Conservation (phyloP, 35 echinoderm and acorn worm genomes). For the Acanthaster planci region DNA sequence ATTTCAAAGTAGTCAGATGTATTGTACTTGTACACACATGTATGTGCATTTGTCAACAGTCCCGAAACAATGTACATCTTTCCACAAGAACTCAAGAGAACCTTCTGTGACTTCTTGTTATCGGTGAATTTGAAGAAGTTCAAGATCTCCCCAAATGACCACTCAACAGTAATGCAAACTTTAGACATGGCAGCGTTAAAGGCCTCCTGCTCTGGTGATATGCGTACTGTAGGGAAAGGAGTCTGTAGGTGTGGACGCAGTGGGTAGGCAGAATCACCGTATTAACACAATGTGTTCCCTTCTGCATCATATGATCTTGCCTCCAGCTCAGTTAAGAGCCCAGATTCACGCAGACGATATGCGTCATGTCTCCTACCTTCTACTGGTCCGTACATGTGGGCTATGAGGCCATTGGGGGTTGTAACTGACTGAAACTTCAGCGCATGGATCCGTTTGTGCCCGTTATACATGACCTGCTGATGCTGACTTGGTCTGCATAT, state of each 20-base stretch:
- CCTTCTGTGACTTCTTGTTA: constrained; percentile 64
- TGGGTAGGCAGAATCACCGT: constrained; percentile 78
- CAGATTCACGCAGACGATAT: constrained; percentile 48
- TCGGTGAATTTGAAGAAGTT: constrained; percentile 70
- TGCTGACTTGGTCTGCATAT: constrained; percentile 54
- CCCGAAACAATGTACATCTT: constrained; percentile 50
- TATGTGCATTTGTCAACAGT: constrained; percentile 69
- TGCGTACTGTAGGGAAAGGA: constrained; percentile 35
- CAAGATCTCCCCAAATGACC: constrained; percentile 71
- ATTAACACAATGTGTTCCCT: constrained; percentile 64
- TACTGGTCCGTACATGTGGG: constrained; percentile 63
- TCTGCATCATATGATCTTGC: constrained; percentile 19
- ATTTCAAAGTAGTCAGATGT: constrained; percentile 56
- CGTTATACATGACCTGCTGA: constrained; percentile 68
- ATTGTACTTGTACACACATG: constrained; percentile 53
- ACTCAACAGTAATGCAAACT: constrained; percentile 59
- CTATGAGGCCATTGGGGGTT: constrained; percentile 63
- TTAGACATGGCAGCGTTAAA: constrained; percentile 57
- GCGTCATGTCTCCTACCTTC: constrained; percentile 66
- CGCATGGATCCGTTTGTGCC: constrained; percentile 71
- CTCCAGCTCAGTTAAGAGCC: constrained; percentile 52
- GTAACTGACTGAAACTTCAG: constrained; percentile 71
- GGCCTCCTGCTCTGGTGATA: constrained; percentile 41
- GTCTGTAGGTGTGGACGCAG: constrained; percentile 55
- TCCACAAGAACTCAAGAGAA: constrained; percentile 44